Evolutionary conservation across 2,888 invertebrate genomes (phyloP).

Genomic region (Drosophila mulleri): DNA sequence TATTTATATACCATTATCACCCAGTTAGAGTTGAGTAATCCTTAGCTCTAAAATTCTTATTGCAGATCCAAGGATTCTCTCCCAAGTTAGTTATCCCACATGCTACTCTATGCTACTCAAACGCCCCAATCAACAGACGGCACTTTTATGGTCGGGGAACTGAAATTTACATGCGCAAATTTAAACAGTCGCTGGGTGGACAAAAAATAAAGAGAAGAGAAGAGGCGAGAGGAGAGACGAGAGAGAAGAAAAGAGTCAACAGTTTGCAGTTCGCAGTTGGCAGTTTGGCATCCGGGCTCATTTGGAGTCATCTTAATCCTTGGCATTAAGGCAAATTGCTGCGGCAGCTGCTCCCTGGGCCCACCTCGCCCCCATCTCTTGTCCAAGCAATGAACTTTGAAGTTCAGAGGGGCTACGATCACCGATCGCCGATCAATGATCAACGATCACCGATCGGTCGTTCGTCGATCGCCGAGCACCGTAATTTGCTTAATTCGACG

Average conservation of each 20-base stretch:
- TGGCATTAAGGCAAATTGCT: constrained; percentile 77
- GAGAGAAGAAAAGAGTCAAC: constrained; percentile 68
- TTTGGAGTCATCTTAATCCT: constrained; percentile 66
- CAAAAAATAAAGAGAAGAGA: constrained; percentile 28
- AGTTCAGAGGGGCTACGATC: constrained; percentile 23
- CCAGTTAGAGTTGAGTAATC: no score
- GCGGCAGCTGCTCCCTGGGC: constrained; percentile 43
- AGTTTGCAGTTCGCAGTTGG: constrained; percentile 71
- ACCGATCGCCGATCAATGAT: constrained; percentile 24
- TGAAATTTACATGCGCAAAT: constrained; percentile 74
- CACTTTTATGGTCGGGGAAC: constrained; percentile 27
- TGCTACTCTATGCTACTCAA: constrained; percentile 5
- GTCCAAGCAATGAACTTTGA: constrained; percentile 50
- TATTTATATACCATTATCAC: not conserved
- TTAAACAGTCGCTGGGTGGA: constrained; percentile 55
- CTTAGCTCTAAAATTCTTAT: not conserved
- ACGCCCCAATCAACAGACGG: constrained; percentile 29
- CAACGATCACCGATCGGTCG: constrained; percentile 10
- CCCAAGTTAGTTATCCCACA: not conserved
- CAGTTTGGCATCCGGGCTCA: constrained; percentile 54
- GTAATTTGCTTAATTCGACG: constrained; percentile 83
- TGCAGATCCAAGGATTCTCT: not conserved
- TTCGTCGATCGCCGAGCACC: constrained; percentile 57
- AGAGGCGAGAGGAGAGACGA: not conserved
- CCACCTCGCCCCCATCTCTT: constrained; percentile 25